Conservation (phyloP, 2,113 vertebrate species). For the Rafetus swinhoei region DNA sequence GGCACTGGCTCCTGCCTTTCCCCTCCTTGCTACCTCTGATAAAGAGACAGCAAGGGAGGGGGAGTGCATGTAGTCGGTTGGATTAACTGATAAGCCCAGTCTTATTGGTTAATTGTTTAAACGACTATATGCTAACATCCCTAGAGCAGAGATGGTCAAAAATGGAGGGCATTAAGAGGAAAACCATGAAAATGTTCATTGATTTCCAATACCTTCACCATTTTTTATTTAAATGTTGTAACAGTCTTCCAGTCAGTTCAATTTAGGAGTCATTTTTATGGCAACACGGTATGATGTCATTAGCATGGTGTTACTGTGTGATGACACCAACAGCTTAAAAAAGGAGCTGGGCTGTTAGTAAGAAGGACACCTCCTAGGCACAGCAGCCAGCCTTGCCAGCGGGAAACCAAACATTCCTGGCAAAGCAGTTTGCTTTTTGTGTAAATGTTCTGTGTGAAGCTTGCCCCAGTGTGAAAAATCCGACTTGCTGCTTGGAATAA, state of each 20-base stretch:
- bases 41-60: too few species aligned
- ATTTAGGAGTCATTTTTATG: background rate
- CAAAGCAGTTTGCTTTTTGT: background rate
- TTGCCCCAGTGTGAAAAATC: background rate
- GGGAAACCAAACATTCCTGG: constrained; percentile 7
- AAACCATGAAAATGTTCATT: background rate
- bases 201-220: background rate
- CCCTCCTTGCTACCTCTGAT: too few species aligned
- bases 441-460: background rate
- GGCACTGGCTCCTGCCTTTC: too few species aligned
- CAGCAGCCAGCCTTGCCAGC: background rate
- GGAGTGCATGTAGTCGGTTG: too few species aligned
- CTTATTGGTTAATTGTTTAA: too few species aligned
- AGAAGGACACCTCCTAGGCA: background rate
- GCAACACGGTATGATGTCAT: background rate
- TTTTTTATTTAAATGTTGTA: background rate
- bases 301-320: background rate
- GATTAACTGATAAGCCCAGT: too few species aligned
- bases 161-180: background rate
- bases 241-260: background rate
- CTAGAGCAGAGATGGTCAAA: background rate
- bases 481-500: background rate
- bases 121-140: too few species aligned
- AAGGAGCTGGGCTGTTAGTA: background rate
- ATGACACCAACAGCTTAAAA: background rate